Evolutionary conservation across 2,113 vertebrate species (phyloP), one percentile per base, ranked within the genome.

Genomic region (Dascyllus trimaculatus): DNA sequence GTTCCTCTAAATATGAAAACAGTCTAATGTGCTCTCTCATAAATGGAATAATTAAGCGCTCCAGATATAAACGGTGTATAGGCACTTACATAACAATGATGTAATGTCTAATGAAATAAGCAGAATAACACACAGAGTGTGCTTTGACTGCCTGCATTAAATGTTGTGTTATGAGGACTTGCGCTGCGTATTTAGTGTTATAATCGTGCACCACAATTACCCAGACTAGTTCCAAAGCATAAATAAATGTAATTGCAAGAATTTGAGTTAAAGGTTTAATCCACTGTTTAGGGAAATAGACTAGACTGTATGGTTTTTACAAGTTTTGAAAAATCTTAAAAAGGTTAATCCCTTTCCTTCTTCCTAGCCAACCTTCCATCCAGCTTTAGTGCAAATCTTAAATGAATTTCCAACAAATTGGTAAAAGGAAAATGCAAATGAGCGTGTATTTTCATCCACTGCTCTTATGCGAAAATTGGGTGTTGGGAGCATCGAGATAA

Each of bases 231-330:
- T 77, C 56, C 26, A 24, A 25, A 60, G 73, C 49, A 48, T 70
- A 5, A 18, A 8, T 38, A 11, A 64, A 64, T 18, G 9, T 51
- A 35, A 54, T 35, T 25, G 5, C n/a, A 54, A 22, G n/a, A 64
- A 21, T 78, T 74, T 49, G 26, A 24, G 63, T 43, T 53, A 7
- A 70, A 70, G 17, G 45, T 78, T 70, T 49, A 70, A 63, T 45
- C 21, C 18, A 29, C 40, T 32, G 19, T 35, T 21, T 17, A 70
- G 56, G 58, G 11, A 53, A 38, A 25, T 35, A 25, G 3, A 71
- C 22, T 78, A 32, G 56, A 58, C 35, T 70, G 26, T 15, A 22
- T 38, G 19, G 43, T 46, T 68, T 85, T 43, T 13, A 46, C 46
- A 56, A 65, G 58, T 29, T 35, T 68, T 22, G 38, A 56, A 40